Conservation (phyloP, 2,113 vertebrate species). For the Lonchura striata region DNA sequence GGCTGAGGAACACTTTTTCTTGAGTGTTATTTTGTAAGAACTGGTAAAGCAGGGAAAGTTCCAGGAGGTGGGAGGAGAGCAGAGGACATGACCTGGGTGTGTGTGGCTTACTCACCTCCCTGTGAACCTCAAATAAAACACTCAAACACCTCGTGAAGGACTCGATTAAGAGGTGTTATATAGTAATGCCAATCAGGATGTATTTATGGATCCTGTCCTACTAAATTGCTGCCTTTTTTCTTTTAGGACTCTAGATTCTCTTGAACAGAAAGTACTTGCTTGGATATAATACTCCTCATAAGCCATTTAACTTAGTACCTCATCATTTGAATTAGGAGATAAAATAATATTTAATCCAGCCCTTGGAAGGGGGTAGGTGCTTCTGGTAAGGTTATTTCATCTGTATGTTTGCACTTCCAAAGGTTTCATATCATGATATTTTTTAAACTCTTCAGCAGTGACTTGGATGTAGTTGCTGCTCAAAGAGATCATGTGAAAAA, state of each 20-base stretch:
- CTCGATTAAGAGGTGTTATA: not conserved
- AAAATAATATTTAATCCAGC: not conserved
- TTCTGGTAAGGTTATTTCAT: not conserved
- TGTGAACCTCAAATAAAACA: not conserved
- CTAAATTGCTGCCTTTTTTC: not conserved
- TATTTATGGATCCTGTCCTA: not conserved
- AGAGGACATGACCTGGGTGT: not conserved
- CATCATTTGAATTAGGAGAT: not conserved
- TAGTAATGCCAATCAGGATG: not conserved
- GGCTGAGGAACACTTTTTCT: not conserved
- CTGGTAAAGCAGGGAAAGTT: not conserved
- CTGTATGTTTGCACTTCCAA: not conserved
- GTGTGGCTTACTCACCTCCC: not conserved
- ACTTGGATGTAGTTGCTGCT: not conserved
- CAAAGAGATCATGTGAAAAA: not conserved
- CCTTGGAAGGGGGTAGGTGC: not conserved
- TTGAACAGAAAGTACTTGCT: not conserved
- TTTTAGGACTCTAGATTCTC: not conserved
- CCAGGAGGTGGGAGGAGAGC: constrained; percentile 1
- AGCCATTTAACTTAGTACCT: not conserved
- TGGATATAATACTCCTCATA: not conserved
- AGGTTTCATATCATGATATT: not conserved
- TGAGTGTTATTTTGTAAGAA: not conserved
- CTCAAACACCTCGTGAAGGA: not conserved
- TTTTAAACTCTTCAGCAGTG: not conserved